These are phyloP conservation scores for Polydrusus tereticollis DNA, from an alignment of 2,888 invertebrate genomes.

Conservation along the genomic window DNA sequence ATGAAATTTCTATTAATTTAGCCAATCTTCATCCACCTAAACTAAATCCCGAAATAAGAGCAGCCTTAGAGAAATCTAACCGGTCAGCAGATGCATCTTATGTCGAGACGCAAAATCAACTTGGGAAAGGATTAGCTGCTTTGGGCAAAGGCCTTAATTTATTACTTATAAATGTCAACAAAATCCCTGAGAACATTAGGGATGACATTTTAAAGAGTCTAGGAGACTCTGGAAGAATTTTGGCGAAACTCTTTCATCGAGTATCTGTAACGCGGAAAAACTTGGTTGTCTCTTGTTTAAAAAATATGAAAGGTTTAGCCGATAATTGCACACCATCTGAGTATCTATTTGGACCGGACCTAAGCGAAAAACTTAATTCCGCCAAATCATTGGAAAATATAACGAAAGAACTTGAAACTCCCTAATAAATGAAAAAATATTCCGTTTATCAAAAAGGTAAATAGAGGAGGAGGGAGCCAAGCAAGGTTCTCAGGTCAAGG, in stretches of 20 bases:
- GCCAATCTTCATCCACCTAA: neutral
- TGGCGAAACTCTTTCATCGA: slow-evolving; percentile 43
- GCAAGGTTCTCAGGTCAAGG: neutral
- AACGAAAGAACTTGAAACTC: slow-evolving; percentile 6
- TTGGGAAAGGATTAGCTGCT: neutral
- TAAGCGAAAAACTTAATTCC: neutral
- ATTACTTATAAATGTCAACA: neutral
- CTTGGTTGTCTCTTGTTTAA: slow-evolving; percentile 26
- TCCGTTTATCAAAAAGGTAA: too few species aligned
- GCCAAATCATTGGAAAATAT: neutral
- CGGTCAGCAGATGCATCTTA: neutral
- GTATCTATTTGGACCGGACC: slow-evolving; percentile 34
- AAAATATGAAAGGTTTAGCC: slow-evolving; percentile 34
- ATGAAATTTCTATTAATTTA: neutral
- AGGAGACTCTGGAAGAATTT: neutral
- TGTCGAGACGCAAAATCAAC: neutral
- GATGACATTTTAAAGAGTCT: too few species aligned
- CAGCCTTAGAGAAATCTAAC: neutral
- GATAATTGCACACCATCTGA: slow-evolving; percentile 30
- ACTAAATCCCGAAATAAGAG: neutral
- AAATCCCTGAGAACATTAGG: neutral
- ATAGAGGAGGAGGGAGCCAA: slow-evolving; percentile 16
- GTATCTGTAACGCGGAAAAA: slow-evolving; percentile 36
- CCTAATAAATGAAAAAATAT: too few species aligned
- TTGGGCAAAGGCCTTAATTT: neutral